Base-by-base conservation (phyloP, 2,113 vertebrate species). In the Cathartes aura region DNA sequence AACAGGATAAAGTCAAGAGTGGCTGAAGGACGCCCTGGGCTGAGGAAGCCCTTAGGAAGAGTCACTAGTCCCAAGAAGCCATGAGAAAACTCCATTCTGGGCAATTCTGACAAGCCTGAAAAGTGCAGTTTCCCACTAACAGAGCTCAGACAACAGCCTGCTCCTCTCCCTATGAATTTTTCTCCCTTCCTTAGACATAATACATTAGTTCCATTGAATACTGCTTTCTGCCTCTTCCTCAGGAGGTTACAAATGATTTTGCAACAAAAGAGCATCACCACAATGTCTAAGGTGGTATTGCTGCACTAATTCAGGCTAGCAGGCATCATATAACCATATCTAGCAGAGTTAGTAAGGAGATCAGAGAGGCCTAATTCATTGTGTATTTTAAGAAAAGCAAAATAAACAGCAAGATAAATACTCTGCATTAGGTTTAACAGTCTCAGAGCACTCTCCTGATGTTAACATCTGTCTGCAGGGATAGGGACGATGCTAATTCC, bases 391-490 rank as follows among this genome's bases (percentile, higher is more conserved):
- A 84, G 66, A 60, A 55, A 79, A 87, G 78, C 22, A 86, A 89
- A 82, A 52, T 21, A 60, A 58, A 52, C 55, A 79, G 43, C 17
- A 85, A 87, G 66, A 83, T 36, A 80, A 80, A 91, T 18, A 90
- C 13, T 64, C 53, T 88, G 15, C 26, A 45, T 66, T 80, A 60
- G 22, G 45, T 76, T 83, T 58, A 94, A 82, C 30, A 75, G 34
- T 60, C 73, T 71, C 40, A 36, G 52, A 85, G 36, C 94, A 75
- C 11, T 88, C 78, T 96, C 67, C 62, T 90, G 56, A 90, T 66
- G 58, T 73, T 83, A 95, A 87, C 81, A 97, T 96, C 92, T 93
- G 88, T 63, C 82, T 86, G 88, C 20, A 91, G n/a, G 87, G 42
- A 82, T 16, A 93, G 68, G 56, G 66, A 93, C 1, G 4, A 83